Conservation (phyloP, 2,797 vertebrate genomes). For the Tarsius wallacei region DNA sequence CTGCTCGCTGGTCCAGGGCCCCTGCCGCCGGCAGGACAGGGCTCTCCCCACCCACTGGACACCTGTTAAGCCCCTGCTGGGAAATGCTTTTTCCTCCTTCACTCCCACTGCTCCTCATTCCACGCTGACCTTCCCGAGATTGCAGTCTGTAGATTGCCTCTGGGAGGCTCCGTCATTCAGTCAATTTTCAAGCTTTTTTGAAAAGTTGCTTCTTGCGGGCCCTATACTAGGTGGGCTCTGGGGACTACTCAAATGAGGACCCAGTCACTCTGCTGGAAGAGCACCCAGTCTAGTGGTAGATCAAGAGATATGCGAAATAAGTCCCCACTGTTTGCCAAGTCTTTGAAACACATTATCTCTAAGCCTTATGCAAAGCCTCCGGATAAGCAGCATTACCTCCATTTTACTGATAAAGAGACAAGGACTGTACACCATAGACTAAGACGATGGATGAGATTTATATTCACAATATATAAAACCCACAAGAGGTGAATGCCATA, state of each 20-base stretch:
- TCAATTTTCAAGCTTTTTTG: not conserved
- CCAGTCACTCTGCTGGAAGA: not conserved
- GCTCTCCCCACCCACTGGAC: fast-evolving
- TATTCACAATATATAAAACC: not conserved
- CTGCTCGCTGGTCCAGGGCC: not conserved
- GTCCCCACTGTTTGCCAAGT: not conserved
- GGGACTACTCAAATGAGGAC: not conserved
- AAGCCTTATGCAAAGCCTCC: not conserved
- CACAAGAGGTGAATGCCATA: not conserved
- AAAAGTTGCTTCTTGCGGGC: not conserved
- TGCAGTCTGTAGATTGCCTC: not conserved
- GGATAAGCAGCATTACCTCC: not conserved
- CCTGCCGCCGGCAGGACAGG: not conserved
- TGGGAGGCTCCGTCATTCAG: not conserved
- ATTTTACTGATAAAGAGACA: not conserved
- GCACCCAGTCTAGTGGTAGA: not conserved
- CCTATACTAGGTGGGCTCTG: too few relatives aligned
- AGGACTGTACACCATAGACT: not conserved
- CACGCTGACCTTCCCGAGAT: not conserved
- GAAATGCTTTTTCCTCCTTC: not conserved
- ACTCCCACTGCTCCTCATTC: not conserved
- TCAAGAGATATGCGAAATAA: not conserved
- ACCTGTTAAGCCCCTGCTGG: not conserved
- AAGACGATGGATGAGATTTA: not conserved
- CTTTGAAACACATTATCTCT: not conserved